phyloP scores from a whole-genome alignment of 2,888 invertebrate genomes.

The Dioctria rufipes region DNA sequence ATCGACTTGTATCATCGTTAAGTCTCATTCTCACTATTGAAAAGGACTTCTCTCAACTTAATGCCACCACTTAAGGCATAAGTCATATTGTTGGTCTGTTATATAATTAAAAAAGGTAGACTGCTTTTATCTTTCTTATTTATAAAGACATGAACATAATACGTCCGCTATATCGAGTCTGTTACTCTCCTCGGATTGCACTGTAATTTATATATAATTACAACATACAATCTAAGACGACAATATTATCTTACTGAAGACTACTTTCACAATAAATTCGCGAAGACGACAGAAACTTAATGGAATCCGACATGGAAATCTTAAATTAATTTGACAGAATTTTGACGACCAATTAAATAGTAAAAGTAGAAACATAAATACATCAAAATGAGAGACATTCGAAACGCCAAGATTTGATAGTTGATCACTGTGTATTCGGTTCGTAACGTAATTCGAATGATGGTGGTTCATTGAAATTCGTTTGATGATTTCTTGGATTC shows the following conservation, averaged over 20 bases:
- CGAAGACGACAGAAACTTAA: conserved; percentile 5
- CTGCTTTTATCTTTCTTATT: too few relatives aligned
- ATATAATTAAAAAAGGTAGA: too few relatives aligned
- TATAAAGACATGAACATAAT: too few relatives aligned
- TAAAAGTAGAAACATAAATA: conserved; percentile 52
- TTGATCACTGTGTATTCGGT: not conserved
- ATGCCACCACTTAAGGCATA: too few relatives aligned
- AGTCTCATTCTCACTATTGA: too few relatives aligned
- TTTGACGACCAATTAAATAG: conserved; percentile 54
- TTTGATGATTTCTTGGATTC: not conserved
- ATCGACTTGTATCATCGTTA: too few relatives aligned
- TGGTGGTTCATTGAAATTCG: conserved; percentile 41
- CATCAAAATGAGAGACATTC: conserved; percentile 53
- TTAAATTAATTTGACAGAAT: conserved; percentile 21
- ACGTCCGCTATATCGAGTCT: too few relatives aligned
- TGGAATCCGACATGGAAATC: conserved; percentile 21
- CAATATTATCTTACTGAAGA: conserved; percentile 10
- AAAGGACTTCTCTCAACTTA: too few relatives aligned
- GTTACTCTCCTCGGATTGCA: too few relatives aligned
- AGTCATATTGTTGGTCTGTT: too few relatives aligned
- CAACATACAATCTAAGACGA: not conserved
- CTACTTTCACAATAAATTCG: not conserved
- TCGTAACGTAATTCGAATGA: conserved; percentile 10
- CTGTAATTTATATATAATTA: not conserved
- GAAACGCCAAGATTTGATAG: conserved; percentile 48